phyloP scores from a whole-genome alignment of 2,113 vertebrate genomes.

The Bostrychus sinensis region DNA sequence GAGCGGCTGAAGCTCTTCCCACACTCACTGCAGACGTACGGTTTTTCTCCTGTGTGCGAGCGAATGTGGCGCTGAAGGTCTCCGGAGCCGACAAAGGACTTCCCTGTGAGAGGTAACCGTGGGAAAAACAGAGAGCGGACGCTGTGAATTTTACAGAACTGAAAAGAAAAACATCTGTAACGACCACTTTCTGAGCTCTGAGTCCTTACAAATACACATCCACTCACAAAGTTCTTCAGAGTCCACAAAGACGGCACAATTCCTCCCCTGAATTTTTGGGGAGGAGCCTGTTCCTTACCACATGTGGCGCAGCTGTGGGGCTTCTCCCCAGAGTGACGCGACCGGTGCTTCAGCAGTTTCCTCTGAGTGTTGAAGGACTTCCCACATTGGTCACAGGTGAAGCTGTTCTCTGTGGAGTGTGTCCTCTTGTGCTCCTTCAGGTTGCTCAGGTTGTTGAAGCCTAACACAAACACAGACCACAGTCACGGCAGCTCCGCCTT shows the following conservation, averaged over 20 bases:
- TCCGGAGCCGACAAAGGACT: slow-evolving; percentile 91
- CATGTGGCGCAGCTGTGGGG: slow-evolving; percentile 94
- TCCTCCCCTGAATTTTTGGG: no score
- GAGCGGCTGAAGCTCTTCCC: slow-evolving; percentile 92
- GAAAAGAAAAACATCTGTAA: background rate
- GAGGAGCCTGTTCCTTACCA: slow-evolving; percentile 75
- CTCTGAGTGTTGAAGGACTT: slow-evolving; percentile 96
- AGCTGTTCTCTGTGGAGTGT: slow-evolving; percentile 89
- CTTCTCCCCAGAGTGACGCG: slow-evolving; percentile 89
- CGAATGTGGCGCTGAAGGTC: slow-evolving; percentile 92
- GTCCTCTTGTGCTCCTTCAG: slow-evolving; percentile 97
- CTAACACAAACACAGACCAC: no score
- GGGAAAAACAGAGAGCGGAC: slow-evolving; percentile 19
- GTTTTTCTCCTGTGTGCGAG: slow-evolving; percentile 94
- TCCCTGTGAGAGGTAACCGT: slow-evolving; percentile 86
- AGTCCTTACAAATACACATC: no score
- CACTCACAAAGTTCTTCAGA: no score
- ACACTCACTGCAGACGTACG: slow-evolving; percentile 88
- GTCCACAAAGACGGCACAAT: no score
- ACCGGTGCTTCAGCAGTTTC: slow-evolving; percentile 91
- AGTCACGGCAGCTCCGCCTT: no score
- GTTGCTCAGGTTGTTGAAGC: slow-evolving; percentile 96
- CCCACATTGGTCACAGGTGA: slow-evolving; percentile 94
- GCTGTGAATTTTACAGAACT: no score
- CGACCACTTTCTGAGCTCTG: no score